Evolutionary conservation across 2,888 invertebrate genomes (phyloP).

Genomic region (Pristionchus entomophagus): DNA sequence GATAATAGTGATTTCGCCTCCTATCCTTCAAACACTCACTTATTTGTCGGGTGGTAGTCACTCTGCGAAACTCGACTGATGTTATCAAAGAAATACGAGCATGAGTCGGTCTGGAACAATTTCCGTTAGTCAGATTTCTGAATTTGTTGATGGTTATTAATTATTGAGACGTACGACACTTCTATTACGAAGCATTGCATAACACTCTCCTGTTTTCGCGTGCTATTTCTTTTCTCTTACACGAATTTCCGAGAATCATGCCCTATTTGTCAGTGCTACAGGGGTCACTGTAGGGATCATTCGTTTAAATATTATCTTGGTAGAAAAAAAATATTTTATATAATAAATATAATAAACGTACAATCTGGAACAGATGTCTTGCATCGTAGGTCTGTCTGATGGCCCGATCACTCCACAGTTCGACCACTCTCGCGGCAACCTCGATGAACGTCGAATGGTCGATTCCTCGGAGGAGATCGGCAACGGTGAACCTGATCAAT

Average conservation of each 20-base stretch:
- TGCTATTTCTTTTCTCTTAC: no score
- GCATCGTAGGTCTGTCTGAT: constrained; percentile 92
- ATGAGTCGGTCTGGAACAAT: constrained; percentile 90
- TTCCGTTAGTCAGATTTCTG: constrained; percentile 38
- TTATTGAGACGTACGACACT: no score
- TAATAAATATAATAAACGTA: constrained; percentile 76
- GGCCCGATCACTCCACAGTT: constrained; percentile 92
- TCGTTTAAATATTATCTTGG: neutral
- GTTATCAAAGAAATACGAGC: constrained; percentile 95
- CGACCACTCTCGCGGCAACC: constrained; percentile 87
- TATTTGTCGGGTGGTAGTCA: constrained; percentile 71
- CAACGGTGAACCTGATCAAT: constrained; percentile 62
- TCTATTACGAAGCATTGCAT: no score
- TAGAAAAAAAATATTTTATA: neutral
- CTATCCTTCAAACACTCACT: constrained; percentile 14
- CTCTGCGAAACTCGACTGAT: constrained; percentile 88
- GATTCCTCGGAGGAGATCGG: constrained; percentile 77
- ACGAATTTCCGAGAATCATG: no score
- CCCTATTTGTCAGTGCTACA: no score
- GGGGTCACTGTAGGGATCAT: neutral
- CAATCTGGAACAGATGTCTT: constrained; percentile 96
- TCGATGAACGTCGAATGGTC: constrained; percentile 89
- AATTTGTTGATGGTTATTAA: neutral
- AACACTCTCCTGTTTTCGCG: no score
- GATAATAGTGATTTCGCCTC: neutral